Conservation (phyloP, 2,113 vertebrate genomes). For the Orientallactaga bullata region DNA sequence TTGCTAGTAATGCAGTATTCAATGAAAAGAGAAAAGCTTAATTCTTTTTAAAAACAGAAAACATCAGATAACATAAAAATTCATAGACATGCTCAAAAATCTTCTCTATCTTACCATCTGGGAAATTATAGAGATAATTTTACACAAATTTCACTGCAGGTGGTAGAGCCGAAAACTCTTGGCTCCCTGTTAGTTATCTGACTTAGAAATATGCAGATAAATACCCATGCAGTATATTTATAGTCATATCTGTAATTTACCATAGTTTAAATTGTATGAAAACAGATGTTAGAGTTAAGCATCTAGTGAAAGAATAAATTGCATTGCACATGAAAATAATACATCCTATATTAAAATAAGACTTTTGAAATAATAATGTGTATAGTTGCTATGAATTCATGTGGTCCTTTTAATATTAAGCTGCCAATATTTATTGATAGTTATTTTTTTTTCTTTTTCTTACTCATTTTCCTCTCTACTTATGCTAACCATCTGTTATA, state of each 20-base stretch:
- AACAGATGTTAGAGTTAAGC: slow-evolving; percentile 50
- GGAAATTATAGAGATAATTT: slow-evolving; percentile 67
- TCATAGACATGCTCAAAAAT: slow-evolving; percentile 63
- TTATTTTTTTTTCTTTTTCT: slow-evolving; percentile 40
- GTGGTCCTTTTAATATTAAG: neutral
- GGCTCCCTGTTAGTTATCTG: slow-evolving; percentile 37
- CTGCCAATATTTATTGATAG: slow-evolving; percentile 58
- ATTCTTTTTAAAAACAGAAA: neutral
- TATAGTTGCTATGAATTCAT: slow-evolving; percentile 3
- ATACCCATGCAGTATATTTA: slow-evolving; percentile 57
- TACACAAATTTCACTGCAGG: slow-evolving; percentile 53
- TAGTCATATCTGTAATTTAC: slow-evolving; percentile 50
- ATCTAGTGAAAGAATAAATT: slow-evolving; percentile 35
- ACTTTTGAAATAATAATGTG: slow-evolving; percentile 27
- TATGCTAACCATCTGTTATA: slow-evolving; percentile 58
- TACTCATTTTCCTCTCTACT: slow-evolving; percentile 44
- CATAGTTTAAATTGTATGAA: slow-evolving; percentile 13
- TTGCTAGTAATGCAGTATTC: slow-evolving; percentile 9
- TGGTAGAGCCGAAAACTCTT: slow-evolving; percentile 59
- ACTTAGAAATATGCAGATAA: slow-evolving; percentile 43
- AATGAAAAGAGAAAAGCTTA: slow-evolving; percentile 52
- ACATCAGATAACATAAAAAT: slow-evolving; percentile 4
- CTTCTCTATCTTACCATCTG: slow-evolving; percentile 48
- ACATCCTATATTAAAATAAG: neutral
- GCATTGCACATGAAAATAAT: neutral